Conservation (phyloP, 2,888 invertebrate genomes). For the Boloria euphrosyne region DNA sequence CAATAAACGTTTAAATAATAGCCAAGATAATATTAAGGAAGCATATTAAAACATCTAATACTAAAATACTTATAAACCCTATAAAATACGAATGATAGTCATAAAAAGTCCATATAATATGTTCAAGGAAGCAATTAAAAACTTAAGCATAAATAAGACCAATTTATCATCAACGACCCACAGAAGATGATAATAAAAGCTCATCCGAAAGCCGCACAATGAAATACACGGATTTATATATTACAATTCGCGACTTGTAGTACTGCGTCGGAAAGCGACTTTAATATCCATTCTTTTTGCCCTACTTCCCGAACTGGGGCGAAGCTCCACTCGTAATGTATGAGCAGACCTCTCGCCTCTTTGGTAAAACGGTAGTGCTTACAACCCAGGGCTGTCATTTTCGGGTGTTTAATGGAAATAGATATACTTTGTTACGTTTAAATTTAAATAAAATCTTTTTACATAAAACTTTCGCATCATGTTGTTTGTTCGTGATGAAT, state of each 20-base stretch:
- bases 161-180: neutral
- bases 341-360: slow-evolving; percentile 27
- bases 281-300: slow-evolving; percentile 40
- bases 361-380: slow-evolving; percentile 27
- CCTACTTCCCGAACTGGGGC: slow-evolving; percentile 41
- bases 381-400: slow-evolving; percentile 15
- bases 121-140: too few species aligned
- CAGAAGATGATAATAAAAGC: neutral
- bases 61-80: too few species aligned
- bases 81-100: too few species aligned
- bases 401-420: neutral
- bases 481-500: too few species aligned
- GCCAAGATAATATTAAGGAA: too few species aligned
- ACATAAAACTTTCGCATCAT: too few species aligned
- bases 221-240: neutral
- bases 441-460: too few species aligned
- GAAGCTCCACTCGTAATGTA: slow-evolving; percentile 29
- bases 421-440: neutral
- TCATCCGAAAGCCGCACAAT: neutral
- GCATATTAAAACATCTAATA: too few species aligned
- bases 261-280: slow-evolving; percentile 28
- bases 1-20: too few species aligned
- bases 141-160: too few species aligned
- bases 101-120: too few species aligned
- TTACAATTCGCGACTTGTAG: slow-evolving; percentile 17